Percentiles rank a stretch among this genome's conserved stretches.
Conservation (phyloP, 2,888 invertebrate species). For the Loripinus fragilis region DNA sequence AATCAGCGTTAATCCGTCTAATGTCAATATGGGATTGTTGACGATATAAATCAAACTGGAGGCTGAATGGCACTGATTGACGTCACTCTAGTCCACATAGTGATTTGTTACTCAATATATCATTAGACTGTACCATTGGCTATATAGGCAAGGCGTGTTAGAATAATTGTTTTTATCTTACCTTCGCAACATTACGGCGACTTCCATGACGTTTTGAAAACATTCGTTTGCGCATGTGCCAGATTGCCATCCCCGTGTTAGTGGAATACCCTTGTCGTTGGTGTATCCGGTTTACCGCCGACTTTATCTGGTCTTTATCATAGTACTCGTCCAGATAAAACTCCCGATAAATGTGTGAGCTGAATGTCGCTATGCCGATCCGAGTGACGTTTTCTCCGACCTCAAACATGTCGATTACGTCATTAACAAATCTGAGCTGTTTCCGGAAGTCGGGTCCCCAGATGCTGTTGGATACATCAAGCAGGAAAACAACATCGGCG, state of each 20-base stretch:
- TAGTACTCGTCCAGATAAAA: constrained; percentile 68
- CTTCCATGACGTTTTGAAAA: constrained; percentile 63
- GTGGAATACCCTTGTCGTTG: constrained; percentile 67
- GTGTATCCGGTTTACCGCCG: constrained; percentile 60
- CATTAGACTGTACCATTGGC: no score
- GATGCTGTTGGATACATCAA: constrained; percentile 77
- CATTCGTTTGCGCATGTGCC: constrained; percentile 68
- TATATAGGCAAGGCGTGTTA: no score
- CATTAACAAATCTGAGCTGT: constrained; percentile 75
- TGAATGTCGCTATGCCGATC: constrained; percentile 77
- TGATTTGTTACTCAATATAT: no score
- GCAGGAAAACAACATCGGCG: constrained; percentile 72
- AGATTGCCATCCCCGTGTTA: constrained; percentile 68
- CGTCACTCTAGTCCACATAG: no score
- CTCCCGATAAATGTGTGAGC: constrained; percentile 60
- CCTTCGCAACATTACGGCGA: constrained; percentile 67
- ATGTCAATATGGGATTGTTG: no score
- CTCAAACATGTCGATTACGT: constrained; percentile 76
- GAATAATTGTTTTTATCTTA: no score
- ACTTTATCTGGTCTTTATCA: constrained; percentile 51
- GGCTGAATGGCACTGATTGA: no score
- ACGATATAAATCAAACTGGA: no score
- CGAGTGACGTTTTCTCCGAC: constrained; percentile 72
- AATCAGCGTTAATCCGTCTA: no score
- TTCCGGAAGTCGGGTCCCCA: constrained; percentile 77